Evolutionary conservation across 2,113 vertebrate genomes (phyloP).

Genomic region (Embiotoca jacksoni): DNA sequence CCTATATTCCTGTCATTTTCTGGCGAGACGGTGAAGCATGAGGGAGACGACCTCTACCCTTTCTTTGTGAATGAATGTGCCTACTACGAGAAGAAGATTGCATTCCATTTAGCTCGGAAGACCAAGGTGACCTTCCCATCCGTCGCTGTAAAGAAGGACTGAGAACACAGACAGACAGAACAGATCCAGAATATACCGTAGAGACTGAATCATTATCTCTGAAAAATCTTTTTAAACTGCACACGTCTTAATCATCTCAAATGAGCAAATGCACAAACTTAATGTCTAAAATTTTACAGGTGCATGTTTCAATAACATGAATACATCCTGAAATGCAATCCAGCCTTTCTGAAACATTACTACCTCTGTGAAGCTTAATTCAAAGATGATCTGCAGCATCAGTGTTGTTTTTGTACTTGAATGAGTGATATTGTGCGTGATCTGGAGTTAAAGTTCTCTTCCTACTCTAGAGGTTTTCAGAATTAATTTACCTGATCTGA

Average conservation of each 20-base stretch:
- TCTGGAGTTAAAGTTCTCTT: too few relatives aligned
- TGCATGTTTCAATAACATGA: background rate
- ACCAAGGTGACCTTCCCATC: slow-evolving; percentile 69
- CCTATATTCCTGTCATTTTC: slow-evolving; percentile 80
- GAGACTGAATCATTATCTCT: background rate
- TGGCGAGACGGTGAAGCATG: slow-evolving; percentile 75
- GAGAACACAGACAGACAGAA: slow-evolving; percentile 5
- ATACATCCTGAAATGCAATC: background rate
- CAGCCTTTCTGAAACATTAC: background rate
- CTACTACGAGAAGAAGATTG: slow-evolving; percentile 85
- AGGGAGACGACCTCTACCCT: slow-evolving; percentile 78
- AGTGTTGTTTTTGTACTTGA: too few relatives aligned
- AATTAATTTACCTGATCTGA: too few relatives aligned
- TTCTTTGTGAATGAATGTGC: slow-evolving; percentile 84
- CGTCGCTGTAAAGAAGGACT: slow-evolving; percentile 60
- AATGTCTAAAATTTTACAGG: too few relatives aligned
- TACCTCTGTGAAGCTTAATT: too few relatives aligned
- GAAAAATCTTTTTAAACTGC: background rate
- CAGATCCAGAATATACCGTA: background rate
- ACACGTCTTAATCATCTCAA: background rate
- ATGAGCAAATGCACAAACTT: background rate
- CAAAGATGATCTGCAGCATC: too few relatives aligned
- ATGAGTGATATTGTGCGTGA: too few relatives aligned
- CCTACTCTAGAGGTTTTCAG: too few relatives aligned
- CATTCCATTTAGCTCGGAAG: slow-evolving; percentile 77